These are phyloP conservation scores for Bolborhynchus lineola DNA, from an alignment of 2,113 vertebrate genomes.

Conservation along the genomic window DNA sequence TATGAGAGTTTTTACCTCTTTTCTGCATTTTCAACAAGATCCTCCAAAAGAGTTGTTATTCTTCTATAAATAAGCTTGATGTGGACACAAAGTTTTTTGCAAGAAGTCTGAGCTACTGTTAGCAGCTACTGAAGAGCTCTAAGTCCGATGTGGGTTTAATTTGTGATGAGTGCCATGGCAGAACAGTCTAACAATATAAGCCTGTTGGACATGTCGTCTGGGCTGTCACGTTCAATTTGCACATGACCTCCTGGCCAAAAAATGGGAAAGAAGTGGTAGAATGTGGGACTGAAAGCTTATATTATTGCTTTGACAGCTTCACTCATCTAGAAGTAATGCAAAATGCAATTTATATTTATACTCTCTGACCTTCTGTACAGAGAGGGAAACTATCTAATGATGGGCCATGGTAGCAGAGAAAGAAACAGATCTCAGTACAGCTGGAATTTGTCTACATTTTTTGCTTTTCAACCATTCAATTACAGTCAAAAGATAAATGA, in stretches of 20 bases:
- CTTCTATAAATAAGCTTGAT: neutral
- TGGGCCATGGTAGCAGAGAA: conserved; percentile 72
- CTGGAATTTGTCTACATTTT: conserved; percentile 81
- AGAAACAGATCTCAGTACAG: conserved; percentile 78
- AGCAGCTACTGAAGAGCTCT: conserved; percentile 41
- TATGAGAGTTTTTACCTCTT: neutral
- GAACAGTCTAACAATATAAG: conserved; percentile 83
- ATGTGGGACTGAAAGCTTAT: conserved; percentile 92
- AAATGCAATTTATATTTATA: conserved; percentile 99
- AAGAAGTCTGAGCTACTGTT: neutral
- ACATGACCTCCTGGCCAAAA: conserved; percentile 92
- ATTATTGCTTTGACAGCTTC: conserved; percentile 99
- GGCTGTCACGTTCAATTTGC: conserved; percentile 98
- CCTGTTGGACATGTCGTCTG: conserved; percentile 92
- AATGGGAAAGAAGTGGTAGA: conserved; percentile 93
- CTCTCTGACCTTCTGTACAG: conserved; percentile 87
- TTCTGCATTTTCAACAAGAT: neutral
- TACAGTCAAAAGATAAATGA: conserved; percentile 81
- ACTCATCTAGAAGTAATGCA: conserved; percentile 99
- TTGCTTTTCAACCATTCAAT: conserved; percentile 81
- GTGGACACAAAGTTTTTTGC: conserved; percentile 27
- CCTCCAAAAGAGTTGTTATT: neutral
- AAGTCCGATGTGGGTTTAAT: conserved; percentile 74
- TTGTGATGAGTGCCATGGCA: conserved; percentile 82
- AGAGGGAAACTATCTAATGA: conserved; percentile 86